Base-by-base conservation (phyloP, 1,140 invertebrate species). In the Ceratina calcarata region DNA sequence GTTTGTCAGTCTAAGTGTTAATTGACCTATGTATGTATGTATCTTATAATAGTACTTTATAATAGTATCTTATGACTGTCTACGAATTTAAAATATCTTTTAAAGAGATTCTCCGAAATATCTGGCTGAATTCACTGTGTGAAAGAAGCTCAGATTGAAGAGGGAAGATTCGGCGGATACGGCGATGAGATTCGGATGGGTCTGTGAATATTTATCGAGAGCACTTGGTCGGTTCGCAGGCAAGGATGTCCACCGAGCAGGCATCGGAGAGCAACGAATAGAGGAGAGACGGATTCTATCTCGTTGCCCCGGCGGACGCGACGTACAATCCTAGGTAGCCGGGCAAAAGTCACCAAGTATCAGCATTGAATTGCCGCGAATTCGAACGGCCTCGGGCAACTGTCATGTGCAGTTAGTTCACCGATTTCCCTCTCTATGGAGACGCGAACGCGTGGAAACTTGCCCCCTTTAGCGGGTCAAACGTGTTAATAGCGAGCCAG, bases 121-220 rank as follows among this genome's bases (percentile, higher is more conserved):
- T 37, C 32, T 37, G 6, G 32, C 3, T 24, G 15, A 1, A 16
- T 13, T 20, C 32, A 2, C 13, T 2, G 20, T 2, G 8, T 49
- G 49, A 13, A 58, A 58, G 24, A 64, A 51, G n/a, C n/a, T 65
- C 37, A 20, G 53, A 68, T 27, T 20, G 45, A n/a, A 61, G 22
- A 20, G 32, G 22, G 55, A 51, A 51, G 32, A 24, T 57, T 24
- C n/a, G 10, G 27, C 16, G 15, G 18, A 64, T n/a, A 10, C 32
- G 32, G 15, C 53, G 69, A 49, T 45, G 32, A 37, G 69, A 57
- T 49, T 79, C 51, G 68, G 81, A 70, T 78, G 69, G 6, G 85
- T 71, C 82, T 22, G 83, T 89, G 83, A 89, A 89, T 89, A 89
- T 89, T 89, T 89, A 89, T 89, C 80, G 68, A 72, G 49, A 76